Evolutionary conservation across 2,888 invertebrate genomes (phyloP).

Genomic region (Camponotus fellah): DNA sequence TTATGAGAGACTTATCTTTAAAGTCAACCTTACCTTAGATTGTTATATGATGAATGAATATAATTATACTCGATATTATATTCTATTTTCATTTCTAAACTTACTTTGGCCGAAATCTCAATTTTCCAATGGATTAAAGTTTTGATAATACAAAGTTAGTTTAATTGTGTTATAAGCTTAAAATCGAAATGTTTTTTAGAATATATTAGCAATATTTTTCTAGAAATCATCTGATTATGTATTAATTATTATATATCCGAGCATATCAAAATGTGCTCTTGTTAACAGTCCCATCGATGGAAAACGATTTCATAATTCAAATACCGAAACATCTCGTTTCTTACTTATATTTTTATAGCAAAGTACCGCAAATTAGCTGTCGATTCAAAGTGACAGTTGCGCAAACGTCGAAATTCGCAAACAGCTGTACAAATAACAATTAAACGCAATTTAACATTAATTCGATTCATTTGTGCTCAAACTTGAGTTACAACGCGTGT

Average conservation of each 20-base stretch:
- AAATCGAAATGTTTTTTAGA: neutral
- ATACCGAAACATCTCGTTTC: neutral
- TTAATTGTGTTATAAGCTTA: neutral
- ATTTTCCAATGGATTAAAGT: neutral
- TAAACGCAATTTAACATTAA: slow-evolving; percentile 55
- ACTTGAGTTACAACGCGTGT: slow-evolving; percentile 42
- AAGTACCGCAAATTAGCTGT: slow-evolving; percentile 27
- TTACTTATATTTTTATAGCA: neutral
- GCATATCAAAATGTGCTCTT: slow-evolving; percentile 1
- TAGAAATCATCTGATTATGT: neutral
- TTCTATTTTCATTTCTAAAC: neutral
- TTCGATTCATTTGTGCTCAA: slow-evolving; percentile 28
- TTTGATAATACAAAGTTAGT: neutral
- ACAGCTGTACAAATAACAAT: slow-evolving; percentile 70
- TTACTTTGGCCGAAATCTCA: neutral
- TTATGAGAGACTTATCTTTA: neutral
- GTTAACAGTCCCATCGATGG: slow-evolving; percentile 5
- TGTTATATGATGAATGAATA: neutral
- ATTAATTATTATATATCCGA: slow-evolving; percentile 10
- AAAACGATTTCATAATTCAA: neutral
- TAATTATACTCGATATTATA: neutral
- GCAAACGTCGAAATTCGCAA: slow-evolving; percentile 59
- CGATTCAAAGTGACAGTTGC: slow-evolving; percentile 53
- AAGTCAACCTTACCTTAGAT: neutral
- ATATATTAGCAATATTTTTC: neutral